phyloP scores from a whole-genome alignment of 2,113 vertebrate species.

The Brachyistius frenatus region DNA sequence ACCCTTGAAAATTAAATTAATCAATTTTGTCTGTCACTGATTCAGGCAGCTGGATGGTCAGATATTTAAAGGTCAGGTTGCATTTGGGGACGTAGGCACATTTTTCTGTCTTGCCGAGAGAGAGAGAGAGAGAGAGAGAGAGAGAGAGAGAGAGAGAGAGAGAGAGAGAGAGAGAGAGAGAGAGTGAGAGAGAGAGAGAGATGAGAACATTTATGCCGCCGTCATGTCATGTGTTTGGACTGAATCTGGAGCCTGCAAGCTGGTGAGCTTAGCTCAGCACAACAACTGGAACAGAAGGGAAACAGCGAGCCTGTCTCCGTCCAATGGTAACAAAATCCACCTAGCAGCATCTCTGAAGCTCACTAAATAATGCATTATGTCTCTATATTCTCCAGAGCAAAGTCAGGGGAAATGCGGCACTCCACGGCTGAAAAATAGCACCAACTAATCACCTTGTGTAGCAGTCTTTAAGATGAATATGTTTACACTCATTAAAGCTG shows the following conservation, averaged over 20 bases:
- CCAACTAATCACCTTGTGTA: neutral
- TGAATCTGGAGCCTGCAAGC: neutral
- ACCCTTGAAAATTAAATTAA: conserved; percentile 1
- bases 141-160: too few species aligned
- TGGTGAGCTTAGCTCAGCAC: neutral
- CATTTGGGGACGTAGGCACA: neutral
- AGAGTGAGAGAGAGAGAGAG: too few species aligned
- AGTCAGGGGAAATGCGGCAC: neutral
- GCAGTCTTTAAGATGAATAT: too few species aligned
- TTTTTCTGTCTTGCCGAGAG: neutral
- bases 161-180: too few species aligned
- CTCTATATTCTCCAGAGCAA: neutral
- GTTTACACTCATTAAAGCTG: too few species aligned
- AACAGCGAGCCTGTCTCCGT: neutral
- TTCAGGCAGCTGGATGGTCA: neutral
- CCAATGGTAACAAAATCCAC: conserved; percentile 6
- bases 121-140: too few species aligned
- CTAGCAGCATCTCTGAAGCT: neutral
- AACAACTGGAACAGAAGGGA: neutral
- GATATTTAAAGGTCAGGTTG: neutral
- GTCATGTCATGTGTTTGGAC: neutral
- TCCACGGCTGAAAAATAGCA: neutral
- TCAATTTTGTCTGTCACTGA: conserved; percentile 11
- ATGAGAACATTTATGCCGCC: neutral
- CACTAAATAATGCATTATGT: neutral